Evolutionary conservation across 2,113 vertebrate genomes (phyloP).

Genomic region (Notothenia rossii): DNA sequence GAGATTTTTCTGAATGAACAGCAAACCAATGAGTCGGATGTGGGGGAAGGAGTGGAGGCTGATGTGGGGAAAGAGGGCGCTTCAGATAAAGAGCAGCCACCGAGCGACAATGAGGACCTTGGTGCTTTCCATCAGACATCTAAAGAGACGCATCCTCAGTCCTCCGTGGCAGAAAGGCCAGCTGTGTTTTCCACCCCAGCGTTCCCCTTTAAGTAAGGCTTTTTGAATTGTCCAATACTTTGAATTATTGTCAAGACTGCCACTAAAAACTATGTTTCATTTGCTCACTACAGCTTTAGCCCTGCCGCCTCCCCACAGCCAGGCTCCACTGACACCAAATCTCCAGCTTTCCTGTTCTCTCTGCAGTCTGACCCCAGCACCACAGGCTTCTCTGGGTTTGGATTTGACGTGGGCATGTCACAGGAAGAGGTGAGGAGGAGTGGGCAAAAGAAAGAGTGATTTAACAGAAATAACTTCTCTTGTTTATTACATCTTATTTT

Average conservation of each 20-base stretch:
- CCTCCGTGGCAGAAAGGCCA: conserved; percentile 49
- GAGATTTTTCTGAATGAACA: conserved; percentile 42
- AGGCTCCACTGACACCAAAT: conserved; percentile 62
- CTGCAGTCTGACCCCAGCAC: conserved; percentile 70
- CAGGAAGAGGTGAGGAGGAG: conserved; percentile 78
- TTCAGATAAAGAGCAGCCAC: conserved; percentile 31
- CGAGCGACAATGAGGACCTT: conserved; percentile 15
- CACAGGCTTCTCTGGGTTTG: conserved; percentile 76
- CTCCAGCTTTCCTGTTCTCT: conserved; percentile 79
- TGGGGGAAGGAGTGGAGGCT: conserved; percentile 43
- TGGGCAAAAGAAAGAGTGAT: not conserved
- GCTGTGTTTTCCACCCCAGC: conserved; percentile 57
- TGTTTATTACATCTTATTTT: conserved; percentile 33
- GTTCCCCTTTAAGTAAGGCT: conserved; percentile 76
- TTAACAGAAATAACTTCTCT: not conserved
- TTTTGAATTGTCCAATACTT: not conserved
- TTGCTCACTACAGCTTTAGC: conserved; percentile 66
- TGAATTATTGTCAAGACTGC: not conserved
- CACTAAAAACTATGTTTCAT: not conserved
- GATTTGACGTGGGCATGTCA: conserved; percentile 64
- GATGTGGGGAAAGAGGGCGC: conserved; percentile 31
- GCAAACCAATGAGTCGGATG: conserved; percentile 17
- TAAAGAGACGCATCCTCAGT: conserved; percentile 43
- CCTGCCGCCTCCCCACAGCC: conserved; percentile 52
- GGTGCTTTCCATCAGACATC: conserved; percentile 28